phyloP scores from a whole-genome alignment of 2,797 vertebrate genomes.

The Lates japonicus region DNA sequence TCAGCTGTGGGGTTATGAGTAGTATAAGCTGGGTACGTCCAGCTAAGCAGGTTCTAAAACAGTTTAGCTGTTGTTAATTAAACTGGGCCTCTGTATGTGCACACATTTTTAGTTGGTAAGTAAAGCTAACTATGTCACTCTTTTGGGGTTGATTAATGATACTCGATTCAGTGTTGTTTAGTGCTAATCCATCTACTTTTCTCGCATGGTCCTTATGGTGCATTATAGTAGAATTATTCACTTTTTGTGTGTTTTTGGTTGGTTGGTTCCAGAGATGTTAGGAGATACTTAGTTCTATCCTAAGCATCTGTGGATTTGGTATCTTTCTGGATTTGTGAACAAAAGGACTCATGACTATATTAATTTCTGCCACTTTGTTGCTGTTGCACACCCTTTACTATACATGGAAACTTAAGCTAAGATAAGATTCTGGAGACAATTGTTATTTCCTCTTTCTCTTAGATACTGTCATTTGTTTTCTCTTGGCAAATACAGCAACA shows the following conservation, averaged over 20 bases:
- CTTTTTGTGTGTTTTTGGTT: background rate
- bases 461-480: slow-evolving; percentile 7
- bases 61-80: slow-evolving; percentile 11
- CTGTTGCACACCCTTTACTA: background rate
- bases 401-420: background rate
- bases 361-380: background rate
- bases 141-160: background rate
- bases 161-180: background rate
- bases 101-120: slow-evolving; percentile 1
- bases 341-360: background rate
- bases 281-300: background rate
- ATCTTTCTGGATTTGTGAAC: background rate
- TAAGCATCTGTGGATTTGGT: background rate
- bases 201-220: background rate
- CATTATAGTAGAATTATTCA: background rate
- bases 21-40: background rate
- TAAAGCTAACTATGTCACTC: background rate
- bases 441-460: background rate
- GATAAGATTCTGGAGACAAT: background rate
- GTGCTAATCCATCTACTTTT: accelerated
- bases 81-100: background rate
- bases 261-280: background rate
- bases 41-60: slow-evolving; percentile 1
- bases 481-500: background rate
- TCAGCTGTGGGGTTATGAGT: slow-evolving; percentile 30